Base-by-base conservation (phyloP, 2,888 invertebrate species). In the Melangyna quadrimaculata region DNA sequence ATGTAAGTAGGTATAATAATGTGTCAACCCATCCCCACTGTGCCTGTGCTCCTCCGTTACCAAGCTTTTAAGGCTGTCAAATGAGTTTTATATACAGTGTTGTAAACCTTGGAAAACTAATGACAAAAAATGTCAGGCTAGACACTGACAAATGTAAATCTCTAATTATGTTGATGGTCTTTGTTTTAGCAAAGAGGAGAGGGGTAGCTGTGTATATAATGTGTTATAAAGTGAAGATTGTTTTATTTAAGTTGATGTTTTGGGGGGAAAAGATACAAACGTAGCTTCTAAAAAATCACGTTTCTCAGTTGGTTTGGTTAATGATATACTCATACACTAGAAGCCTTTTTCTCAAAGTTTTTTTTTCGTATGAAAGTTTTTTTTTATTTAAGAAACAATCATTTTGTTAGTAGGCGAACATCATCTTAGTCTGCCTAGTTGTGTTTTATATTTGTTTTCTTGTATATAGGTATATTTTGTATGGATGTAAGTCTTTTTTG, bases 61-160 rank as follows among this genome's bases (percentile, higher is more conserved):
- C 27, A 22, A 14, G 9, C 67, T 32, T n/a, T 32, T 12, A 24
- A 22, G 12, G 7, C 51, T 67, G 48, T 51, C 65, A 65, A 45
- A 35, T 51, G 37, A 51, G 48, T 67, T 32, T 22, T 19, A 22
- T n/a, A n/a, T n/a, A n/a, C n/a, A n/a, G n/a, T n/a, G 32, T 29
- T 24, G 59, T 29, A 48, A 72, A 9, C 43, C 43, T 55, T 55
- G 51, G 48, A 72, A 59, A 74, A 75, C 75, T 72, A 80, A 84
- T 84, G 80, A 55, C 75, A 80, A 75, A 72, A 80, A 69, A 75
- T 67, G 71, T 55, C 80, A 29, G 55, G 75, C 84, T 57, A 84
- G 84, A 80, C 84, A 72, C 67, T 84, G 84, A 75, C 84, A 75
- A 80, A 84, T 84, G 84, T 80, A 84, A 84, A 77, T 77, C 84